Conservation (phyloP, 2,797 vertebrate genomes). For the Parambassis ranga region DNA sequence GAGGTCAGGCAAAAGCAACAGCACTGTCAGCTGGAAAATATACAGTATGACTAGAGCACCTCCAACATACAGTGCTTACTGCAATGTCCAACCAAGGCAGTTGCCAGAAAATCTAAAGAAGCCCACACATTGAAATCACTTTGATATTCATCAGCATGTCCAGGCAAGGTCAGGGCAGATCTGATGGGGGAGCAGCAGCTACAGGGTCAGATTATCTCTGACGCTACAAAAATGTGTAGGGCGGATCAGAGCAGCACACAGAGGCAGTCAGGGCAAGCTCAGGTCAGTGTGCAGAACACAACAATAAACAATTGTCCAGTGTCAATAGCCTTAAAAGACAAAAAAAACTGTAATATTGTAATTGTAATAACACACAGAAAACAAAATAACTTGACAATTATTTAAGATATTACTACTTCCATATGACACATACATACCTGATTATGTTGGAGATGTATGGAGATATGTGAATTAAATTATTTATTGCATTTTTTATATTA, state of each 20-base stretch:
- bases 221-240: not conserved
- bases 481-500: no score
- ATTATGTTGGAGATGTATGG: not conserved
- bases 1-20: not conserved
- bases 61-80: no score
- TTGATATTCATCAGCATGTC: slow-evolving; percentile 15
- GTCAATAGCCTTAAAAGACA: no score
- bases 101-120: not conserved
- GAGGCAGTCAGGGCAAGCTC: no score
- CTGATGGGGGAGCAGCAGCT: not conserved
- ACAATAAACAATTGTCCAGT: not conserved
- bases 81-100: not conserved
- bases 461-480: not conserved
- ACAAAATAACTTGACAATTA: no score
- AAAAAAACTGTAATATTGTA: no score
- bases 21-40: no score
- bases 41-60: no score
- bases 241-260: not conserved
- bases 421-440: not conserved
- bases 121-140: not conserved
- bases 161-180: slow-evolving; percentile 8
- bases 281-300: not conserved
- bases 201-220: slow-evolving; percentile 12
- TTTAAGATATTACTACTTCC: not conserved
- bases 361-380: no score